These are phyloP conservation scores for Bruchidius siliquastri DNA, from an alignment of 2,888 invertebrate species.

Conservation along the genomic window DNA sequence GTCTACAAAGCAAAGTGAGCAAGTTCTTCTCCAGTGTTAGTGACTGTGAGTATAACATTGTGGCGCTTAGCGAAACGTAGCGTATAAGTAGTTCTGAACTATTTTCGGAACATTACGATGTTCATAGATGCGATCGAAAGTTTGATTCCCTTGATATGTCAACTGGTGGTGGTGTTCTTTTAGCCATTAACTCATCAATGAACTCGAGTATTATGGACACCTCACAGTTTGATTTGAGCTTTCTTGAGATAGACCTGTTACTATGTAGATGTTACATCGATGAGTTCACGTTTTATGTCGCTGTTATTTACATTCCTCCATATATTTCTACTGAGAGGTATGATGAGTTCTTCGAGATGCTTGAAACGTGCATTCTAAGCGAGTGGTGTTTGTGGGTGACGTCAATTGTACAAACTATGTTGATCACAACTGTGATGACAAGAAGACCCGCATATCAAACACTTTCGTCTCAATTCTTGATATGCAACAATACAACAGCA, in stretches of 20 bases:
- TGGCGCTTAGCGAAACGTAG: neutral
- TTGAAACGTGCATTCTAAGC: neutral
- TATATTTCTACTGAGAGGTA: neutral
- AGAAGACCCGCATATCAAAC: neutral
- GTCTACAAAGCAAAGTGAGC: neutral
- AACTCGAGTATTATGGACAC: neutral
- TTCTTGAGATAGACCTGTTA: slow-evolving; percentile 1
- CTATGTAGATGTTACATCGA: neutral
- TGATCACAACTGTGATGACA: neutral
- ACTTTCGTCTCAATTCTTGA: neutral
- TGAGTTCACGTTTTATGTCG: neutral
- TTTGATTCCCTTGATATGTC: neutral
- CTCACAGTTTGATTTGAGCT: neutral
- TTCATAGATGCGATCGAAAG: neutral
- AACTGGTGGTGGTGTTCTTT: neutral
- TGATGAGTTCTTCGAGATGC: neutral
- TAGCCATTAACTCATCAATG: neutral
- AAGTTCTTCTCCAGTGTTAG: neutral
- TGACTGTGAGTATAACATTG: neutral
- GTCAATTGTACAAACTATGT: neutral
- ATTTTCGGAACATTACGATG: neutral
- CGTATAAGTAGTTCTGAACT: neutral
- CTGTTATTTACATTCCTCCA: slow-evolving; percentile 2
- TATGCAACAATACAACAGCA: neutral
- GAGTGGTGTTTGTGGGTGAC: neutral